A percentile compares a stretch with the other conserved stretches of the same genome.
Evolutionary conservation across 2,797 vertebrate species (phyloP).

Genomic region (Danio jaintianensis): DNA sequence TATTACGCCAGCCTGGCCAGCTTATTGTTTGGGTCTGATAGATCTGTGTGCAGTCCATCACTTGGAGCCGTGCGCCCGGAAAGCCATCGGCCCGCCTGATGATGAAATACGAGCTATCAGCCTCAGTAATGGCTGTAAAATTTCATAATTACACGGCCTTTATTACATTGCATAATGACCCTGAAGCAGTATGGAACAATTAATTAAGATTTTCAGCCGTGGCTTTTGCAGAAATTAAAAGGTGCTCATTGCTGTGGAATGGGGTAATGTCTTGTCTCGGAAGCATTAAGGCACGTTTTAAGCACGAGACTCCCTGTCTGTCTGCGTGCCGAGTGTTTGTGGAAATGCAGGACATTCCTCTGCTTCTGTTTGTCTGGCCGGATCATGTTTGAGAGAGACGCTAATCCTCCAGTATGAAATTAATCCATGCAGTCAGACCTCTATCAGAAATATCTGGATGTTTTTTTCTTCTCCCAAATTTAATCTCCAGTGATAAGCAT

Average conservation of each 20-base stretch:
- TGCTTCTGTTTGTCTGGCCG: conserved; percentile 66
- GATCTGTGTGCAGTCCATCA: conserved; percentile 91
- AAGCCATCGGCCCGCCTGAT: conserved; percentile 98
- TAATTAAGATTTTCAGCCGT: conserved; percentile 99
- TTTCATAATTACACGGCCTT: conserved; percentile 99
- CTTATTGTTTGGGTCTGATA: conserved; percentile 97
- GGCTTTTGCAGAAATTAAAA: conserved; percentile 98
- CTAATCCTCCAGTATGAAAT: conserved; percentile 78
- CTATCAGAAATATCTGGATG: conserved; percentile 63
- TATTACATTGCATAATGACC: conserved; percentile 99
- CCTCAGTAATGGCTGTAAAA: conserved; percentile 99
- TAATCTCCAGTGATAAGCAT: conserved; percentile 42
- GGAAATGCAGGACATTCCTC: conserved; percentile 45
- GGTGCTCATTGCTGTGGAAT: conserved; percentile 91
- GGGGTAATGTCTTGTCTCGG: conserved; percentile 89
- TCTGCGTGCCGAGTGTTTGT: conserved; percentile 52
- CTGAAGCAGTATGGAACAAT: conserved; percentile 99
- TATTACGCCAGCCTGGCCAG: conserved; percentile 89
- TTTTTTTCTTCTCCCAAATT: conserved; percentile 10
- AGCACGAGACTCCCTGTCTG: conserved; percentile 65
- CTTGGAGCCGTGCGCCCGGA: conserved; percentile 83
- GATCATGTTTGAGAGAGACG: conserved; percentile 70
- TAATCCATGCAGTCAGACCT: conserved; percentile 72
- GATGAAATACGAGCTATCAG: conserved; percentile 99
- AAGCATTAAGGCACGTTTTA: conserved; percentile 87